phyloP scores from a whole-genome alignment of 35 echinoderm and acorn worm species.

The Apostichopus parvimensis region DNA sequence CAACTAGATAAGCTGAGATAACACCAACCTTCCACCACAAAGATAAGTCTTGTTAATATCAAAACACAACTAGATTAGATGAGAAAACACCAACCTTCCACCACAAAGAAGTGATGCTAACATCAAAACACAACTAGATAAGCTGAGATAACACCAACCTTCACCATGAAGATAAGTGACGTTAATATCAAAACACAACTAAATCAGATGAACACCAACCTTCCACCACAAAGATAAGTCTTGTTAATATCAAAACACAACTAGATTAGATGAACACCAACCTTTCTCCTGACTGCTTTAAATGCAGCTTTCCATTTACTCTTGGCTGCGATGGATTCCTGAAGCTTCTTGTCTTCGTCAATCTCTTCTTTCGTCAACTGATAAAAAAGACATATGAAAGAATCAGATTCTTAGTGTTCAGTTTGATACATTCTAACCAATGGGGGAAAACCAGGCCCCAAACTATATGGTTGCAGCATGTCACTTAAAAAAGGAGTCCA shows the following conservation, averaged over 20 bases:
- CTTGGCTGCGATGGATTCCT: slow-evolving; percentile 77
- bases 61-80: not conserved
- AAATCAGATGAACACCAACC: too few species aligned
- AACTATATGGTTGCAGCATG: too few species aligned
- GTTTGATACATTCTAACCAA: too few species aligned
- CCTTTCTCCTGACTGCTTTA: slow-evolving; percentile 73
- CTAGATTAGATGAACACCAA: not conserved
- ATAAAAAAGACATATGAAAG: not conserved
- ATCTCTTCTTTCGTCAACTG: slow-evolving; percentile 92
- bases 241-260: not conserved
- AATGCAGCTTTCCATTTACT: slow-evolving; percentile 86
- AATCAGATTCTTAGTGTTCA: not conserved
- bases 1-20: not conserved
- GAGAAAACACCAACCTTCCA: slow-evolving; percentile 28
- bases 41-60: too few species aligned
- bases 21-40: slow-evolving; percentile 48
- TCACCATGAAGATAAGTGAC: not conserved
- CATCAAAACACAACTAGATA: not conserved
- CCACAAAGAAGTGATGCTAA: too few species aligned
- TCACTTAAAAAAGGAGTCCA: too few species aligned
- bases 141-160: slow-evolving; percentile 34
- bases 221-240: too few species aligned
- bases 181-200: too few species aligned
- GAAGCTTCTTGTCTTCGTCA: slow-evolving; percentile 80
- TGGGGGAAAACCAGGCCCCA: too few species aligned